Evolutionary conservation across 2,113 vertebrate genomes (phyloP).

Genomic region (Riparia riparia): DNA sequence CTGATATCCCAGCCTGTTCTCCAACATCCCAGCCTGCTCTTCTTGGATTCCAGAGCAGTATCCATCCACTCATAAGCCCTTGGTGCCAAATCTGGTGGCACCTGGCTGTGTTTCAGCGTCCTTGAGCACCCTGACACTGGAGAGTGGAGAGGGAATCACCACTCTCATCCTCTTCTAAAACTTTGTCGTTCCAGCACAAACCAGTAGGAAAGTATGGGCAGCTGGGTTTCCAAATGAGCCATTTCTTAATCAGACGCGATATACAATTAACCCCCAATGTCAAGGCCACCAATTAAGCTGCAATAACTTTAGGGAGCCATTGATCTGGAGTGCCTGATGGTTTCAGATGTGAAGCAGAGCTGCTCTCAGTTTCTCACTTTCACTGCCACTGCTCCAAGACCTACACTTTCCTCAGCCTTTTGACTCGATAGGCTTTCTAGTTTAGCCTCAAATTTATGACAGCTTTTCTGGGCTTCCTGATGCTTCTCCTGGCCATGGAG

Average conservation of each 20-base stretch:
- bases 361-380: background rate
- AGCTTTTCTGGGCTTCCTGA: background rate
- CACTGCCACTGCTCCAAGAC: background rate
- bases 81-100: background rate
- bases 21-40: background rate
- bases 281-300: background rate
- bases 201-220: background rate
- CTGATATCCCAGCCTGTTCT: background rate
- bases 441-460: background rate
- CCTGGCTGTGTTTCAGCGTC: background rate
- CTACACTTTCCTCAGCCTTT: background rate
- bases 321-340: accelerated
- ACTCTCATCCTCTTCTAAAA: background rate
- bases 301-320: background rate
- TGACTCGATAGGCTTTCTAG: background rate
- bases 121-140: background rate
- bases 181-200: accelerated
- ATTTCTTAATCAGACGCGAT: background rate
- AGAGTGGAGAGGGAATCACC: background rate
- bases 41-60: background rate
- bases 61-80: background rate
- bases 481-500: background rate
- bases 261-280: background rate
- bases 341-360: background rate
- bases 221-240: background rate